These are phyloP conservation scores for Lochmaea capreae DNA, from an alignment of 2,888 invertebrate genomes.

Conservation along the genomic window DNA sequence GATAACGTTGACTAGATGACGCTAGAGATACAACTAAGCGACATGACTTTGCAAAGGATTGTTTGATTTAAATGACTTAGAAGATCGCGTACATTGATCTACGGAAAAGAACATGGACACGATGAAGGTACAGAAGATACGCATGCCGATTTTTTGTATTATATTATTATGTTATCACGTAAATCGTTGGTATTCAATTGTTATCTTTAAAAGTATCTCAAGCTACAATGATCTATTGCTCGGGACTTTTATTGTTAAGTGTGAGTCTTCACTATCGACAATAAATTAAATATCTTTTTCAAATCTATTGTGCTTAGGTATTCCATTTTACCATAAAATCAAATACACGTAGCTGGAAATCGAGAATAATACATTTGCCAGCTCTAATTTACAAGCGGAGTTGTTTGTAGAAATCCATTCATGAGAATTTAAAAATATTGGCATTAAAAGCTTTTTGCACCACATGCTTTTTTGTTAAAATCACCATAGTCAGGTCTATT, in stretches of 20 bases:
- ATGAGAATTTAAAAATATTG: too few relatives aligned
- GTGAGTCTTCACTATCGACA: background rate
- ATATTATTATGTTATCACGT: background rate
- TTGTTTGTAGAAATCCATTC: too few relatives aligned
- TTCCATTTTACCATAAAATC: background rate
- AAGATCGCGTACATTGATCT: conserved; percentile 35
- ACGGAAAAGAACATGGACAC: conserved; percentile 28
- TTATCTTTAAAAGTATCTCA: conserved; percentile 16
- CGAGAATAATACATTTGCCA: too few relatives aligned
- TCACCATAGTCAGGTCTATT: too few relatives aligned
- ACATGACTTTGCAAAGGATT: conserved; percentile 37
- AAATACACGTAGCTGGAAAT: background rate
- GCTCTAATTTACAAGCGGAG: too few relatives aligned
- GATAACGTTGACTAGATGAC: conserved; percentile 38
- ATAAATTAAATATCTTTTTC: background rate
- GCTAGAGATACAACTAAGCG: conserved; percentile 33
- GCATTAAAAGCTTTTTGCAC: too few relatives aligned
- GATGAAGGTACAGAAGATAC: conserved; percentile 30
- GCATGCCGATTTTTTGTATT: conserved; percentile 30
- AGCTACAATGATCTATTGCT: background rate
- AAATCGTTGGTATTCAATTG: conserved; percentile 8
- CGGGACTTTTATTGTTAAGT: background rate
- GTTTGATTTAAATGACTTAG: conserved; percentile 34
- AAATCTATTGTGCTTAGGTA: background rate
- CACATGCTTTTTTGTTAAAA: too few relatives aligned